These are phyloP conservation scores for Drosophila picticornis DNA, from an alignment of 2,888 invertebrate genomes.

Conservation along the genomic window DNA sequence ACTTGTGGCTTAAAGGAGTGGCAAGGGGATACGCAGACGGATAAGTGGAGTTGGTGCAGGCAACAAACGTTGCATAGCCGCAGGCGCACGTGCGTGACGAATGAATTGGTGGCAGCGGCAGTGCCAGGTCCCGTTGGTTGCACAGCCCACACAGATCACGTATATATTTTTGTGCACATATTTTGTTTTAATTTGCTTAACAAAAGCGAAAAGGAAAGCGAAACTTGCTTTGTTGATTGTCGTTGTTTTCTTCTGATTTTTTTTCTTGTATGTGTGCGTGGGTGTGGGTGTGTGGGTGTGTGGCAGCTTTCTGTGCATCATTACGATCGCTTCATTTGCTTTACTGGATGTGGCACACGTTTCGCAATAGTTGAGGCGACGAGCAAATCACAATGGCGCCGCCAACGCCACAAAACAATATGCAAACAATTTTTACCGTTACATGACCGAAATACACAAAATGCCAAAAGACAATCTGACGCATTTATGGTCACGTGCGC, in stretches of 20 bases:
- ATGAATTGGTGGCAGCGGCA: slow-evolving; percentile 4
- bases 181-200: slow-evolving; percentile 80
- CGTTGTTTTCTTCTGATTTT: neutral
- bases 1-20: neutral
- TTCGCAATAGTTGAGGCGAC: slow-evolving; percentile 44
- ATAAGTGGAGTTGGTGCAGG: neutral
- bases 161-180: slow-evolving; percentile 26
- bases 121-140: slow-evolving; percentile 11
- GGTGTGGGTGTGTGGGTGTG: neutral
- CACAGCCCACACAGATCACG: slow-evolving; percentile 12
- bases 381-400: slow-evolving; percentile 55
- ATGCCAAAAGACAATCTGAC: slow-evolving; percentile 42
- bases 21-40: neutral
- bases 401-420: slow-evolving; percentile 74
- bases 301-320: slow-evolving; percentile 48
- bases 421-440: slow-evolving; percentile 81
- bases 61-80: slow-evolving; percentile 72
- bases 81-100: slow-evolving; percentile 80
- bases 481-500: slow-evolving; percentile 80
- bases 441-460: slow-evolving; percentile 80
- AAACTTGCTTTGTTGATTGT: slow-evolving; percentile 39
- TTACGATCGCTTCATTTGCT: slow-evolving; percentile 78
- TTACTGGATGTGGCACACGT: slow-evolving; percentile 80
- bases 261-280: neutral
- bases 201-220: slow-evolving; percentile 53